Conservation (phyloP, 2,888 invertebrate species). For the Apantesis nais region DNA sequence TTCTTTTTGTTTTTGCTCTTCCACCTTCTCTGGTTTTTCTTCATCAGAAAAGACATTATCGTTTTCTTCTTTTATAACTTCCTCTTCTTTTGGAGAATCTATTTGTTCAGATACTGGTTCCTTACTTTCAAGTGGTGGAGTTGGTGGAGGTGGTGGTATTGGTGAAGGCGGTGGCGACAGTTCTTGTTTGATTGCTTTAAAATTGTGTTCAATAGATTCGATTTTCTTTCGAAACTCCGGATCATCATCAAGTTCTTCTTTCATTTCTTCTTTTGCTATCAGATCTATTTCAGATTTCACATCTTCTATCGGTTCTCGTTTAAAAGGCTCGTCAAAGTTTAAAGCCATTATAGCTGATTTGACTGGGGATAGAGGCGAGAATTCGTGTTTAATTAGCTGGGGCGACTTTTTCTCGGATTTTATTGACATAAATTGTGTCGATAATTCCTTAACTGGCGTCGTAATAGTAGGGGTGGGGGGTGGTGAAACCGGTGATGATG, state of each 20-base stretch:
- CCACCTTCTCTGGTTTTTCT: constrained; percentile 50
- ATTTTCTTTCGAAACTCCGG: constrained; percentile 66
- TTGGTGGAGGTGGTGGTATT: constrained; percentile 2
- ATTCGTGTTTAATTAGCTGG: constrained; percentile 68
- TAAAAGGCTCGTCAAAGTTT: constrained; percentile 69
- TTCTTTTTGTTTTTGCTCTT: constrained; percentile 47
- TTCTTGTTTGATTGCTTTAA: constrained; percentile 49
- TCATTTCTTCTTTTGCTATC: constrained; percentile 78
- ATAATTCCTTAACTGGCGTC: constrained; percentile 68
- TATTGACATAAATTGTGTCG: constrained; percentile 52
- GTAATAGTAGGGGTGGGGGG: constrained; percentile 60
- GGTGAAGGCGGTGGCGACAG: constrained; percentile 23
- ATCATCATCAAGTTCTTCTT: constrained; percentile 76
- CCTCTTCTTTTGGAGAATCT: constrained; percentile 6
- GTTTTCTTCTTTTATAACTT: constrained; percentile 54
- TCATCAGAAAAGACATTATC: constrained; percentile 58
- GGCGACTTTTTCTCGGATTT: constrained; percentile 74
- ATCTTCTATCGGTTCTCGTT: constrained; percentile 63
- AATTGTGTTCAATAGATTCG: constrained; percentile 57
- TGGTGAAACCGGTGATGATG: constrained; percentile 73
- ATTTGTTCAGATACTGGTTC: constrained; percentile 22
- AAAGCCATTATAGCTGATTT: constrained; percentile 62
- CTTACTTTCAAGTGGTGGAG: constrained; percentile 17
- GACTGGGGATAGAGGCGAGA: constrained; percentile 68
- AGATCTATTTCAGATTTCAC: constrained; percentile 72